Evolutionary conservation across 2,888 invertebrate species (phyloP), one percentile per base, ranked within the genome.

Genomic region (Habroteleia sp.): DNA sequence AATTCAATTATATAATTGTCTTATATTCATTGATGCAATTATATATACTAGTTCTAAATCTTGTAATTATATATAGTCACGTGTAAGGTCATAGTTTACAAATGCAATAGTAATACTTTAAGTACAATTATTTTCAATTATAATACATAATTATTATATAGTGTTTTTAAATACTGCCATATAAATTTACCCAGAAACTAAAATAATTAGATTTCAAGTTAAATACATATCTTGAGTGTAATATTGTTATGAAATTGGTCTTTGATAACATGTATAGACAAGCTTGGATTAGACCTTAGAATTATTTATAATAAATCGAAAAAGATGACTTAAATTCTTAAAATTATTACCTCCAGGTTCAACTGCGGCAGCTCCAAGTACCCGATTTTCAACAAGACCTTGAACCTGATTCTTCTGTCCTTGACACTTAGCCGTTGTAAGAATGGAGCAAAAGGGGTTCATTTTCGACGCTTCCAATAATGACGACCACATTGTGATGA

Each of bases 381-480:
- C 86, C 39, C 89, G 86, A 48, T 87, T 84, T 33, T 85, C 83
- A 46, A 89, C 85, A 17, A 89, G 80, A 10, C 81, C 74, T 60
- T 85, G 87, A 27, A 54, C 73, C 25, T 82, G 76, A 72, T 84
- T 79, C 58, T 76, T 79, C 3, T 83, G 81, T 39, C 85, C 84
- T 79, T 89, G 89, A 85, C 84, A 78, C 83, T 82, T 78, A 87
- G 87, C 60, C 87, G 88, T 77, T 81, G 86, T 65, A 25, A 54
- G 4, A 10, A 69, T 13, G 37, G 63, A 8, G 39, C 83, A 82
- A 76, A 89, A 89, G n/a, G 89, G 89, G 77, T 85, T 89, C 81
- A 78, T 83, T 83, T 89, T 90, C 5, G 88, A 88, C 41, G 86
- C 82, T 81, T 90, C 90, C 77, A 89, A 77, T 77, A 89, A 80